phyloP scores from a whole-genome alignment of 1,140 invertebrate genomes.

The Neodiprion fabricii region DNA sequence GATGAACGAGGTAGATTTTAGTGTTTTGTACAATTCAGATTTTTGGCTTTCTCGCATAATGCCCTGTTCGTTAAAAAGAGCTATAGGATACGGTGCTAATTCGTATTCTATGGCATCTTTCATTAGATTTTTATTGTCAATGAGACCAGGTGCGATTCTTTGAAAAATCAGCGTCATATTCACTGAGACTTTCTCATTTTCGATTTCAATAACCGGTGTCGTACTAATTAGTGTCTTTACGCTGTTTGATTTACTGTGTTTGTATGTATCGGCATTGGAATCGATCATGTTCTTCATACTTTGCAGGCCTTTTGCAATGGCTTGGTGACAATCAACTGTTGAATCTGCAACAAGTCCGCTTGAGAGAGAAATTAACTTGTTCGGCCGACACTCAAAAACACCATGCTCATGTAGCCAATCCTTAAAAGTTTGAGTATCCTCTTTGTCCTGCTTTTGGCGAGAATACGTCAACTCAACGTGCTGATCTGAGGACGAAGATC shows the following conservation, averaged over 20 bases:
- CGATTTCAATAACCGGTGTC: no score
- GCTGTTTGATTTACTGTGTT: conserved; percentile 16
- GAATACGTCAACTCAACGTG: conserved; percentile 52
- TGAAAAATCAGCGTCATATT: not conserved
- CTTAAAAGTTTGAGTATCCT: conserved; percentile 44
- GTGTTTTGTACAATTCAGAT: conserved; percentile 41
- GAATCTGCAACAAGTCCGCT: conserved; percentile 45
- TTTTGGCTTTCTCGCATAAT: conserved; percentile 36
- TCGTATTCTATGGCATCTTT: conserved; percentile 40
- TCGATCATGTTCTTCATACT: conserved; percentile 25
- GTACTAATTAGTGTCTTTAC: not conserved
- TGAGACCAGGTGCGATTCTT: conserved; percentile 21
- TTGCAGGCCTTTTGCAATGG: conserved; percentile 44
- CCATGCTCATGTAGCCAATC: conserved; percentile 48
- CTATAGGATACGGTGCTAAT: conserved; percentile 40
- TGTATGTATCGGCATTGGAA: conserved; percentile 22
- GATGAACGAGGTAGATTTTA: conserved; percentile 35
- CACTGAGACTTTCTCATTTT: no score
- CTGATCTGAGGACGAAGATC: conserved; percentile 48
- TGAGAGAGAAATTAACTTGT: conserved; percentile 44
- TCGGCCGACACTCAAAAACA: conserved; percentile 40
- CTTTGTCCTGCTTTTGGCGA: conserved; percentile 47
- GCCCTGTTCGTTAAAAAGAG: conserved; percentile 41
- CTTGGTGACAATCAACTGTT: conserved; percentile 52
- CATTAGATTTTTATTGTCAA: conserved; percentile 34